Percentiles rank a stretch among this genome's conserved stretches.
Evolutionary conservation across 2,888 invertebrate species (phyloP).

Genomic region (Mythimna lalbum): DNA sequence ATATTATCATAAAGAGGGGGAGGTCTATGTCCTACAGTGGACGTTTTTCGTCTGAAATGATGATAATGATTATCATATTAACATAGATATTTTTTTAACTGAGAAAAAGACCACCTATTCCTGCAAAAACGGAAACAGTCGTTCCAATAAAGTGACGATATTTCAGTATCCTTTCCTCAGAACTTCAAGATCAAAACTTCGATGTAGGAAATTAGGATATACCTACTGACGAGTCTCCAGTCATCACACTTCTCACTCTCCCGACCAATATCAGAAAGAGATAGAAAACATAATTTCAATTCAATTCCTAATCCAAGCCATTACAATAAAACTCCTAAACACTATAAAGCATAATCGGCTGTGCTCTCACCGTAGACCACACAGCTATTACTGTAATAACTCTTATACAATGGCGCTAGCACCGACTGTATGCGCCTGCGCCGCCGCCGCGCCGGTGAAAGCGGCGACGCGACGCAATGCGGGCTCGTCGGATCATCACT

Average conservation of each 20-base stretch:
- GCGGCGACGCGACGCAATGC: conserved; percentile 50
- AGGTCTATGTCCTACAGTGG: too few relatives aligned
- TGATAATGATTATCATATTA: too few relatives aligned
- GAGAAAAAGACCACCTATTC: too few relatives aligned
- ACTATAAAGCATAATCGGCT: conserved; percentile 52
- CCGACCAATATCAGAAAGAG: neutral
- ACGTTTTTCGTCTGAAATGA: too few relatives aligned
- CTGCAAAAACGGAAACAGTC: too few relatives aligned
- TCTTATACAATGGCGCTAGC: conserved; percentile 67
- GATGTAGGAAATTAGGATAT: too few relatives aligned
- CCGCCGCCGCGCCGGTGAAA: conserved; percentile 56
- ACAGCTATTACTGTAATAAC: conserved; percentile 66
- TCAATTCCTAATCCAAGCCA: neutral
- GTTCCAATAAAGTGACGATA: too few relatives aligned
- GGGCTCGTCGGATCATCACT: conserved; percentile 50
- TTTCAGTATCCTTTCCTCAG: too few relatives aligned
- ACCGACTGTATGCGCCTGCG: conserved; percentile 57
- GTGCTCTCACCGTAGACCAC: conserved; percentile 55
- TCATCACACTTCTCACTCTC: neutral
- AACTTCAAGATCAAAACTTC: too few relatives aligned
- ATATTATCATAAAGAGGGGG: too few relatives aligned
- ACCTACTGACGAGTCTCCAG: too few relatives aligned
- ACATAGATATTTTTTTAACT: too few relatives aligned
- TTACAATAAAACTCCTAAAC: conserved; percentile 23
- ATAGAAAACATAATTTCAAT: neutral